Percentiles rank a stretch among this genome's conserved stretches.
Evolutionary conservation across 2,888 invertebrate species (phyloP).

Genomic region (Strigamia maritima): DNA sequence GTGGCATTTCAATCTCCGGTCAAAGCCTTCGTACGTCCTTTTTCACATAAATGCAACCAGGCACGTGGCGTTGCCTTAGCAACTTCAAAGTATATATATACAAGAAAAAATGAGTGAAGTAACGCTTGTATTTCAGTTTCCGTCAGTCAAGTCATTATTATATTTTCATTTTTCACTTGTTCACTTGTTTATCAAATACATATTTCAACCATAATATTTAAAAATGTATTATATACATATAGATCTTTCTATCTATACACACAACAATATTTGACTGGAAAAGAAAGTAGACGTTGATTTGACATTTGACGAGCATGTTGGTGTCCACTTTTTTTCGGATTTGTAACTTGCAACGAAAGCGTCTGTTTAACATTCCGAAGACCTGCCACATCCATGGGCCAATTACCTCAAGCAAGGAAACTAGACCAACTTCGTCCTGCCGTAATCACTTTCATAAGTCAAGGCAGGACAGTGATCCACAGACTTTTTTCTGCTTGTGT

Average conservation of each 20-base stretch:
- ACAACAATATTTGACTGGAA: neutral
- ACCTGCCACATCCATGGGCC: constrained; percentile 27
- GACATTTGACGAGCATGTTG: constrained; percentile 13
- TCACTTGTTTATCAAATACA: neutral
- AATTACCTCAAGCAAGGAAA: constrained; percentile 7
- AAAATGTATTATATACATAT: neutral
- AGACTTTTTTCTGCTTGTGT: neutral
- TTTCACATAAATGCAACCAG: constrained; percentile 10
- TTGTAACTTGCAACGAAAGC: constrained; percentile 9
- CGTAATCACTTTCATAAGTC: constrained; percentile 28
- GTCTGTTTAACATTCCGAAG: constrained; percentile 17
- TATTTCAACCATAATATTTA: neutral
- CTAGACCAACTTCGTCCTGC: neutral
- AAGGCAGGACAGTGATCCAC: neutral
- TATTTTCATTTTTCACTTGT: neutral
- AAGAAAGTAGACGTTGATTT: neutral
- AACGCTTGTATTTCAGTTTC: neutral
- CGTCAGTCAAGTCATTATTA: neutral
- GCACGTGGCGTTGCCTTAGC: neutral
- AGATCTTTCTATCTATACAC: neutral
- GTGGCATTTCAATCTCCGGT: constrained; percentile 28
- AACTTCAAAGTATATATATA: neutral
- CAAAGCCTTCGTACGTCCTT: neutral
- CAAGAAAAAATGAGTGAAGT: neutral
- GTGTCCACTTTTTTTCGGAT: constrained; percentile 9